Conservation (phyloP, 2,797 vertebrate genomes). For the Micropoecilia bifurca region DNA sequence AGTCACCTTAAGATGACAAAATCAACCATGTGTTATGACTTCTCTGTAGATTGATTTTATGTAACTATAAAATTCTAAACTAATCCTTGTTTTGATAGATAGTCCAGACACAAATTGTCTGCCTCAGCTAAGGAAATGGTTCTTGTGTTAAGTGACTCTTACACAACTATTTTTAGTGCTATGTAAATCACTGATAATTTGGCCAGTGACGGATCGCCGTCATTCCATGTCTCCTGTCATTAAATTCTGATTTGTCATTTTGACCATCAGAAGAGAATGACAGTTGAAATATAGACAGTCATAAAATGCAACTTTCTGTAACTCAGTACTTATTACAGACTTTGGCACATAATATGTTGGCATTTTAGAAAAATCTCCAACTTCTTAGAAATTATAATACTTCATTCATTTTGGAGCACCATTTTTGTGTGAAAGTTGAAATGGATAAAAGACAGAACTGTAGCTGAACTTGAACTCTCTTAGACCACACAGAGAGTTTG, state of each 20-base stretch:
- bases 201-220: slow-evolving; percentile 77
- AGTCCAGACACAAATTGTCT: slow-evolving; percentile 79
- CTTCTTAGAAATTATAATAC: background rate
- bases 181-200: slow-evolving; percentile 87
- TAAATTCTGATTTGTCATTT: slow-evolving; percentile 87
- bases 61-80: slow-evolving; percentile 83
- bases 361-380: slow-evolving; percentile 1
- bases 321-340: slow-evolving; percentile 33
- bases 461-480: background rate
- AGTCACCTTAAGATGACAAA: slow-evolving; percentile 46
- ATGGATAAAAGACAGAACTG: background rate
- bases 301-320: slow-evolving; percentile 70
- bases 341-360: slow-evolving; percentile 25
- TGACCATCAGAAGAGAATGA: slow-evolving; percentile 81
- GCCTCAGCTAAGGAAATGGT: slow-evolving; percentile 83
- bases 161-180: slow-evolving; percentile 90
- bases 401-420: background rate
- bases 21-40: slow-evolving; percentile 63
- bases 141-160: slow-evolving; percentile 85
- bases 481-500: background rate
- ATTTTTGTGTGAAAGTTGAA: background rate
- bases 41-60: slow-evolving; percentile 72
- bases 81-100: slow-evolving; percentile 85
- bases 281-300: slow-evolving; percentile 77
- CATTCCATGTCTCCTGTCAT: slow-evolving; percentile 84